Evolutionary conservation across 1,140 invertebrate genomes (phyloP), one percentile per base, ranked within the genome.

Genomic region (Luehdorfia chinensis): DNA sequence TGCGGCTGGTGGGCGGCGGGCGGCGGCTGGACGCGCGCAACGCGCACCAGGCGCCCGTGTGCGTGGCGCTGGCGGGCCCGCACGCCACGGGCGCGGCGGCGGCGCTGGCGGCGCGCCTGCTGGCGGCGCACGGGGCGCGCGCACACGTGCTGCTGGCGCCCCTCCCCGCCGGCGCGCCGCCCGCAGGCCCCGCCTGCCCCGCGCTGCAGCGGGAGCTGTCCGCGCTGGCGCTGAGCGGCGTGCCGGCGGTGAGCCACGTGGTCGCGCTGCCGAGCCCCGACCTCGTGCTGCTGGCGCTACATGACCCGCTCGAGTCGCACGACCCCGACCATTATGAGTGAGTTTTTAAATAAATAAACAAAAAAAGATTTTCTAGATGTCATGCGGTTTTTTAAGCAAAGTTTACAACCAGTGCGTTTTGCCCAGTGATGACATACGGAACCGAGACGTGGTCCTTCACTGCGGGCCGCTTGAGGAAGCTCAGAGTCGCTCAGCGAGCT

Each of bases 281-380:
- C 12, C 89, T 96, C 12, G 83, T 97, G 55, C 92, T 94, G 15
- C 88, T 97, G 25, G 95, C 97, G 88, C 95, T 95, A 6, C 93
- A 69, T 94, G 51, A 88, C 90, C 7, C 80, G 87, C 34, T 91
- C 92, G n/a, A 92, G 90, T 30, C 54, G 89, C 90, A 16, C 90
- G 90, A 48, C 88, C 95, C 30, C 15, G 31, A 39, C 6, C 23
- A 8, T 13, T 41, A 53, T 15, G 25, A 23, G 50, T 46, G 6
- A 37, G 41, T 46, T n/a, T n/a, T 21, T 21, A 3, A 6, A 21
- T 21, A n/a, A n/a, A n/a, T n/a, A n/a, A n/a, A n/a, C n/a, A n/a
- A n/a, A n/a, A n/a, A n/a, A n/a, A n/a, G n/a, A n/a, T n/a, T n/a
- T n/a, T n/a, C n/a, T n/a, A n/a, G n/a, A n/a, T n/a, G n/a, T n/a